Base-by-base conservation (phyloP, 2,113 vertebrate genomes). In the Mohoua ochrocephala region DNA sequence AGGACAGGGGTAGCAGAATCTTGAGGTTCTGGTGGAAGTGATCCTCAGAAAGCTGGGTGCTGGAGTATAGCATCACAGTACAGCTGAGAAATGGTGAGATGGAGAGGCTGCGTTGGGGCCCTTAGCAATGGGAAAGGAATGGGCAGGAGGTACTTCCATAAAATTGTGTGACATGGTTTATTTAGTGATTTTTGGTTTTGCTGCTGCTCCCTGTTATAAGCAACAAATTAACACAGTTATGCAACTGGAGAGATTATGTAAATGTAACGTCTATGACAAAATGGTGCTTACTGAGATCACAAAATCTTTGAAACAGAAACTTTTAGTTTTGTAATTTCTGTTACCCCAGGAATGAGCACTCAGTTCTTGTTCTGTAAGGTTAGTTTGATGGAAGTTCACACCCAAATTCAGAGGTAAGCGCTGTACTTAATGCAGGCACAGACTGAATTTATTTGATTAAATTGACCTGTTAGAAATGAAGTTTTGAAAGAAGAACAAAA, bases 401-500 rank as follows among this genome's bases (percentile, higher is more conserved):
- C 84, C 65, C 52, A 61, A 93, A 85, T 90, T 75, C 56, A 74
- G 63, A 94, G 64, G 53, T 87, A 85, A 71, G 30, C 70, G 26
- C n/a, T 84, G 41, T 45, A 84, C 68, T 83, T 78, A 82, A 83
- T 60, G 60, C 39, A 65, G 53, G 49, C 87, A 77, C 54, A 88
- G 71, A 86, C 11, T 57, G 70, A 9, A 39, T 79, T 88, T 81
- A 54, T 63, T 93, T 94, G 4, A 70, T 84, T 67, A 61, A 84
- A 70, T 71, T 37, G 17, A 73, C 81, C 63, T 79, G 20, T 75
- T 81, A 76, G 67, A 92, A 94, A 61, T 39, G 4, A 80, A 79
- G 28, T 95, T 92, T 84, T 84, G 42, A 67, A 94, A 85, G 54
- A 68, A 91, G 83, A 94, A 84, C 24, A 75, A 85, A 91, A 79